Base-by-base conservation (phyloP, 2,888 invertebrate genomes). In the Epistrophella euchroma region DNA sequence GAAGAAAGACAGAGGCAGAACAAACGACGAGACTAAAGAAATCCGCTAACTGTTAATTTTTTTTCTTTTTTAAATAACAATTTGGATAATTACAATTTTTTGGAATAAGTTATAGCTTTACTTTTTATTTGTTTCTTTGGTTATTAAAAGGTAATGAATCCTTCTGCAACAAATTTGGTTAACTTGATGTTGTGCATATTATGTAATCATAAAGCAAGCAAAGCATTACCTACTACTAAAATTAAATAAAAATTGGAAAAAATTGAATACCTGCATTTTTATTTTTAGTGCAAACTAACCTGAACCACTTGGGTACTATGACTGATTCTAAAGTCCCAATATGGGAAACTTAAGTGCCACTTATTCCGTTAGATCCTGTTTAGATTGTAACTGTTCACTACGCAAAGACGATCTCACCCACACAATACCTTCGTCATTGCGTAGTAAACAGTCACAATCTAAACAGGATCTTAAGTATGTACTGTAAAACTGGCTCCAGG, bases 1-100 rank as follows among this genome's bases (percentile, higher is more conserved):
- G 88, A 89, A 72, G 88, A 89, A 74, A 81, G 85, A 35, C 86
- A 88, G 22, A 87, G 86, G 68, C 86, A 81, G 52, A 88, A 88
- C 58, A 89, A 85, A 75, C 82, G 85, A 52, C 81, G 83, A 73
- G 84, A 80, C 58, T 78, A 88, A 79, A 74, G 56, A 22, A 66
- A 66, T 25, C 45, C 13, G 15, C 25, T 64, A 64, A 66, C 50
- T 86, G 62, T 81, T 77, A 43, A 2, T 28, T 19, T 66, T 64
- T 71, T 47, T 76, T 37, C 19, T 40, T 68, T 43, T 32, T 76
- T 60, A 47, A 60, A 37, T 45, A 64, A 32, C 37, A 11, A 45
- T 71, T 68, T 71, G 58, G 58, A 80, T 72, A 58, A 68, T 79
- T 72, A 79, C 37, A 28, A 15, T 22, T 64, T 78, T 73, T 73